Conservation (phyloP, 2,797 vertebrate genomes). For the Parambassis ranga region DNA sequence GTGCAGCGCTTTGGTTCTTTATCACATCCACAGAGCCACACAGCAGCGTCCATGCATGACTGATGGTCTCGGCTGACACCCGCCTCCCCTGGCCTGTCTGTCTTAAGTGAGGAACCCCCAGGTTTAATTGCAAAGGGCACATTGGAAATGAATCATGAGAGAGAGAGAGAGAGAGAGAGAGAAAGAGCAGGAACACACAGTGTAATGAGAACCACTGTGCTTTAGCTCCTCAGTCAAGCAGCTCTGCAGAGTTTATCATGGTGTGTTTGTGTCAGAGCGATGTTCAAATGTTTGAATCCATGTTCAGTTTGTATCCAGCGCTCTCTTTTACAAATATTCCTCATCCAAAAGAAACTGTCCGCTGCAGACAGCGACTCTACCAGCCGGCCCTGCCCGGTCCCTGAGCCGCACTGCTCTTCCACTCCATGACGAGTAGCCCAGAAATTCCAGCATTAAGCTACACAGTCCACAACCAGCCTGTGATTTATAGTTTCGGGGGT, state of each 20-base stretch:
- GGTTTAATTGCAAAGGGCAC: slow-evolving; percentile 73
- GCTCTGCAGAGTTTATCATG: slow-evolving; percentile 8
- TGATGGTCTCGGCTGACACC: slow-evolving; percentile 75
- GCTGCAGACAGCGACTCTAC: no score
- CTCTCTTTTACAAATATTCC: no score
- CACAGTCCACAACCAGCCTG: no score
- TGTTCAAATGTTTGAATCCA: no score
- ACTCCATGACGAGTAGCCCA: no score
- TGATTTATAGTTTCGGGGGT: no score
- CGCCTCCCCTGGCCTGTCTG: slow-evolving; percentile 64
- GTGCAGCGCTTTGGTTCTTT: slow-evolving; percentile 58
- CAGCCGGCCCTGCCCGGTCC: no score
- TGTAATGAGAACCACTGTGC: not conserved
- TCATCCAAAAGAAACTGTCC: no score
- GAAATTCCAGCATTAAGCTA: no score
- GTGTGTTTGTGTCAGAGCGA: not conserved
- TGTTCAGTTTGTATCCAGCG: no score
- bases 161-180: not conserved
- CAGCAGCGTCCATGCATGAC: slow-evolving; percentile 74
- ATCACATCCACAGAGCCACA: slow-evolving; percentile 53
- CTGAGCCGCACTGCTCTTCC: no score
- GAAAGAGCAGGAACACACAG: not conserved
- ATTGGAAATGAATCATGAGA: slow-evolving; percentile 64
- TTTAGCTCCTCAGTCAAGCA: slow-evolving; percentile 2
- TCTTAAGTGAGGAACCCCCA: slow-evolving; percentile 64